Percentiles rank a stretch among this genome's conserved stretches.
phyloP scores from a whole-genome alignment of 2,888 invertebrate genomes.

The Rosalia funebris region DNA sequence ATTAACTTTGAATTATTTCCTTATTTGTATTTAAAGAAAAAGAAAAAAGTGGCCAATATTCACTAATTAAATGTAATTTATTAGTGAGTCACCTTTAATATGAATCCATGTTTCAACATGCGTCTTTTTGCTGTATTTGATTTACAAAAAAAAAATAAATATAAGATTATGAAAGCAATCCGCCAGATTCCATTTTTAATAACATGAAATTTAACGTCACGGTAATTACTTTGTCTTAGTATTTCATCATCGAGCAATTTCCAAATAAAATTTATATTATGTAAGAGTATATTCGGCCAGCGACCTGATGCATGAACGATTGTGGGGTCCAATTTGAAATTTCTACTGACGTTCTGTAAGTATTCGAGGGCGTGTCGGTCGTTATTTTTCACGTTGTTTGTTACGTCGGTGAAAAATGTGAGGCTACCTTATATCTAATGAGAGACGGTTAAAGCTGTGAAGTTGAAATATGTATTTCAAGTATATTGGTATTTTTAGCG shows the following conservation, averaged over 20 bases:
- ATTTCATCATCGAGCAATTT: background rate
- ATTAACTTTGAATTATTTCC: too few relatives aligned
- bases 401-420: constrained; percentile 4
- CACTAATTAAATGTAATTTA: too few relatives aligned
- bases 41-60: too few relatives aligned
- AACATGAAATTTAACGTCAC: constrained; percentile 2
- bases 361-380: background rate
- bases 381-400: background rate
- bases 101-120: too few relatives aligned
- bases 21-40: too few relatives aligned
- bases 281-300: constrained; percentile 1
- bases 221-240: background rate
- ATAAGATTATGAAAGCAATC: too few relatives aligned
- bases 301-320: background rate
- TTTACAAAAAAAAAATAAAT: too few relatives aligned
- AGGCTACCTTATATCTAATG: constrained; percentile 5
- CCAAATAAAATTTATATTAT: background rate
- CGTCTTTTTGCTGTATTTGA: too few relatives aligned
- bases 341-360: constrained; percentile 7
- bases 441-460: constrained; percentile 4
- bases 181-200: background rate
- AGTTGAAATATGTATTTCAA: constrained; percentile 7
- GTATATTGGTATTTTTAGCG: constrained; percentile 23
- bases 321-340: background rate
- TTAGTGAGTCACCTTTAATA: too few relatives aligned